Evolutionary conservation across 2,797 vertebrate species (phyloP).

Genomic region (Neostethus bicornis): DNA sequence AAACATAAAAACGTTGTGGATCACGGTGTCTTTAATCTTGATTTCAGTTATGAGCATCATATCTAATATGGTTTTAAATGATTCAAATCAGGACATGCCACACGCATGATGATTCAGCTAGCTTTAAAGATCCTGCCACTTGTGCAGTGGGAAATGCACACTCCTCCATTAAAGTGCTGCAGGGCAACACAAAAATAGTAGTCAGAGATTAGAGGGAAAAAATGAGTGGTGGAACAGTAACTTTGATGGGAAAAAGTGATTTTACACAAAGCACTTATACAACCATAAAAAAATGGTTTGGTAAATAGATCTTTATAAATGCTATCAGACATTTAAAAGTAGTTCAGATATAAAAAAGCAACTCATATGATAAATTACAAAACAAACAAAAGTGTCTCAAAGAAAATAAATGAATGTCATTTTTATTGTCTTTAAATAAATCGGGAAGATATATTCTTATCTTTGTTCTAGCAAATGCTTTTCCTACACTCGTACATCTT

Average conservation of each 20-base stretch:
- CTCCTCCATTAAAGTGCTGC: slow-evolving; percentile 24
- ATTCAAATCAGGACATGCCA: slow-evolving; percentile 4
- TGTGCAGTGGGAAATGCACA: slow-evolving; percentile 14
- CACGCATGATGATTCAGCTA: slow-evolving; percentile 3
- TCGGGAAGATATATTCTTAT: slow-evolving; percentile 31
- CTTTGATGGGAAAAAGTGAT: slow-evolving; percentile 10
- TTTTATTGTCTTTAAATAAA: slow-evolving; percentile 24
- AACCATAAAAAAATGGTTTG: slow-evolving; percentile 1
- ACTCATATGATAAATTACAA: slow-evolving; percentile 8
- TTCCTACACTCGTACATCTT: slow-evolving; percentile 36
- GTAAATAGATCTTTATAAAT: not conserved
- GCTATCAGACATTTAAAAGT: no score
- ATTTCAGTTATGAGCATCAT: slow-evolving; percentile 10
- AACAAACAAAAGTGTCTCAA: slow-evolving; percentile 10
- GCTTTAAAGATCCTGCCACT: slow-evolving; percentile 21
- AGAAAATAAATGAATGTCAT: slow-evolving; percentile 30
- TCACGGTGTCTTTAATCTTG: slow-evolving; percentile 8
- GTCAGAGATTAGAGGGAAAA: slow-evolving; percentile 36
- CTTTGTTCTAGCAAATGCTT: slow-evolving; percentile 41
- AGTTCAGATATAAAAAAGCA: no score
- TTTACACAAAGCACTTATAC: slow-evolving; percentile 2
- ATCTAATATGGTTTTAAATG: slow-evolving; percentile 13
- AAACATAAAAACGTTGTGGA: slow-evolving; percentile 3
- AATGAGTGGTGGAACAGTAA: slow-evolving; percentile 6
- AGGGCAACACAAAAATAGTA: slow-evolving; percentile 24